phyloP scores from a whole-genome alignment of 2,113 vertebrate genomes.

The Gnathonemus echidnorhynchus region DNA sequence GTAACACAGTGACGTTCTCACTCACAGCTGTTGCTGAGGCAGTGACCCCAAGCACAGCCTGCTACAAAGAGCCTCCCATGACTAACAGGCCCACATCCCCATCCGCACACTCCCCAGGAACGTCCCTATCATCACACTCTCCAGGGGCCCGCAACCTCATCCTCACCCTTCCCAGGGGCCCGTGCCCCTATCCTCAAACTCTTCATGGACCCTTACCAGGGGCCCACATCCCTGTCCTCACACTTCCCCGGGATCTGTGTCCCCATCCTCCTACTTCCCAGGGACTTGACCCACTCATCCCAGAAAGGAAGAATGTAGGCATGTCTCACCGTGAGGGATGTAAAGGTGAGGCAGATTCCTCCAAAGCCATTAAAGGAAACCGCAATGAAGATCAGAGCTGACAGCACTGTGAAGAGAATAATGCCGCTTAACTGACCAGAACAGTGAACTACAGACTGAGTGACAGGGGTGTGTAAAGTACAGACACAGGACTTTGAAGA shows the following conservation, averaged over 20 bases:
- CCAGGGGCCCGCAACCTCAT: not conserved
- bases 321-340: slow-evolving; percentile 74
- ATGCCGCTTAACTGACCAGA: not conserved
- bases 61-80: not conserved
- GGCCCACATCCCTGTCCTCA: not conserved
- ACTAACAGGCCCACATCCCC: not conserved
- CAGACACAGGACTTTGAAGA: not conserved
- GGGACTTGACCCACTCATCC: not conserved
- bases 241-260: not conserved
- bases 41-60: not conserved
- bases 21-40: not conserved
- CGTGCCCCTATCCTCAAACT: not conserved
- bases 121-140: not conserved
- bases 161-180: not conserved
- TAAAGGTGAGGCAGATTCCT: slow-evolving; percentile 84
- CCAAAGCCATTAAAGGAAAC: slow-evolving; percentile 82
- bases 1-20: not conserved
- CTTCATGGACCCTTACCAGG: not conserved
- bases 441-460: not conserved
- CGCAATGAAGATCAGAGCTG: slow-evolving; percentile 74
- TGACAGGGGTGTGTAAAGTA: not conserved
- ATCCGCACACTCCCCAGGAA: not conserved
- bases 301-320: not conserved
- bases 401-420: slow-evolving; percentile 59
- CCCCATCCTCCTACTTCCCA: not conserved